A percentile compares a stretch with the other conserved stretches of the same genome.
phyloP scores from a whole-genome alignment of 2,888 invertebrate genomes.

The Boloria euphrosyne region DNA sequence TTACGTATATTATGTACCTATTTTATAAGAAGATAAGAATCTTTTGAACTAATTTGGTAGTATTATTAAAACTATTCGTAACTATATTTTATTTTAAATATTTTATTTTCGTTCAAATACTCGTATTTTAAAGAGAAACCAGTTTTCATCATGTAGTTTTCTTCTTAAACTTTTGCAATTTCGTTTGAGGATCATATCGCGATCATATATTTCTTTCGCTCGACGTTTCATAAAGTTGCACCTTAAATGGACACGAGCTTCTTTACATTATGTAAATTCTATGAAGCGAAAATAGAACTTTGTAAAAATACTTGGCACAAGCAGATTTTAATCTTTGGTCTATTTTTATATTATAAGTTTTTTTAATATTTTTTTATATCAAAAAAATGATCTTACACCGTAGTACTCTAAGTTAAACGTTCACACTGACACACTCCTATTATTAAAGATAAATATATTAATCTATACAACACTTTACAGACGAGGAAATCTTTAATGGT shows the following conservation, averaged over 20 bases:
- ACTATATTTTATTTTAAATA: conserved; percentile 5
- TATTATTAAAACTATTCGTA: not conserved
- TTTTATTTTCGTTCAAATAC: conserved; percentile 20
- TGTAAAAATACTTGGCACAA: not conserved
- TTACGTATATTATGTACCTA: too few species aligned
- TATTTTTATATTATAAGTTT: not conserved
- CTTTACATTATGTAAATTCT: conserved; percentile 28
- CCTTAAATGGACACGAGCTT: conserved; percentile 27
- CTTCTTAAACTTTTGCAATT: conserved; percentile 38
- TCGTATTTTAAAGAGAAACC: conserved; percentile 23
- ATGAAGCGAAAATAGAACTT: conserved; percentile 15
- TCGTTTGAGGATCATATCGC: conserved; percentile 35
- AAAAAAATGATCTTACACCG: too few species aligned
- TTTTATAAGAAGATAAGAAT: not conserved
- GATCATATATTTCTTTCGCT: conserved; percentile 33
- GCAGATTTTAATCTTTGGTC: not conserved
- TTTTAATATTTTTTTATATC: too few species aligned
- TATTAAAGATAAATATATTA: not conserved
- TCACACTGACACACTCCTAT: too few species aligned
- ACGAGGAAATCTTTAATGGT: conserved; percentile 71
- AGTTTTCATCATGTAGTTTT: conserved; percentile 30
- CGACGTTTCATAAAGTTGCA: conserved; percentile 36
- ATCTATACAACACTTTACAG: conserved; percentile 44
- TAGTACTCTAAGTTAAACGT: too few species aligned
- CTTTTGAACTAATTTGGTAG: not conserved